phyloP scores from a whole-genome alignment of 2,113 vertebrate genomes.

The Psilopsiagon aymara region DNA sequence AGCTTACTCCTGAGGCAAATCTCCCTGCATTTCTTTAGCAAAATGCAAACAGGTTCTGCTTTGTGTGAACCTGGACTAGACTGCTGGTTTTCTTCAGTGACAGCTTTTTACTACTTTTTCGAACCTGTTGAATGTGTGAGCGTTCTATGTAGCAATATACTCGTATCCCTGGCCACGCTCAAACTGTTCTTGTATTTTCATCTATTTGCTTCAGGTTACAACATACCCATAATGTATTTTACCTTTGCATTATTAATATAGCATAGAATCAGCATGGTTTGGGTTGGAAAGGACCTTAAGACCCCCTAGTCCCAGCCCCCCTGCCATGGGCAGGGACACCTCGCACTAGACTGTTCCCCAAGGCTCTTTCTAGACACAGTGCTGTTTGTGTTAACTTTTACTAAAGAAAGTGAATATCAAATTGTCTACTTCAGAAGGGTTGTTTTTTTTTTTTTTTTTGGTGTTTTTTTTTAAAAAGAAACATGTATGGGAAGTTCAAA shows the following conservation, averaged over 20 bases:
- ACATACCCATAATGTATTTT: neutral
- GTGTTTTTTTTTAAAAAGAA: neutral
- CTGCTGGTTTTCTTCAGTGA: neutral
- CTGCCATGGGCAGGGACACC: neutral
- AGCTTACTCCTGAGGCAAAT: neutral
- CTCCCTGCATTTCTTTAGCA: neutral
- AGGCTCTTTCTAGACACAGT: neutral
- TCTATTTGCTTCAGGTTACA: neutral
- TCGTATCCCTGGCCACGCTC: no score
- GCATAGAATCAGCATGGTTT: neutral
- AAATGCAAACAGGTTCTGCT: fast-evolving
- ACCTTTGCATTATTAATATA: neutral
- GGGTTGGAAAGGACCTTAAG: neutral
- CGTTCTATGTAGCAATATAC: neutral
- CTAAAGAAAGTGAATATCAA: neutral
- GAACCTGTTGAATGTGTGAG: neutral
- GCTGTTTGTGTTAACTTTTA: neutral
- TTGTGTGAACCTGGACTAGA: neutral
- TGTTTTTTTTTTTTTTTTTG: no score
- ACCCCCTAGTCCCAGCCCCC: neutral
- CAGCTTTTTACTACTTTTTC: neutral
- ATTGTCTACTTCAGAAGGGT: neutral
- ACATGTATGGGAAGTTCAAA: neutral
- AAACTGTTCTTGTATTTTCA: neutral
- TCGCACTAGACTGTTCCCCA: neutral